Evolutionary conservation across 1,140 invertebrate genomes (phyloP), one percentile per base, ranked within the genome.

Genomic region (Cotesia typhae): DNA sequence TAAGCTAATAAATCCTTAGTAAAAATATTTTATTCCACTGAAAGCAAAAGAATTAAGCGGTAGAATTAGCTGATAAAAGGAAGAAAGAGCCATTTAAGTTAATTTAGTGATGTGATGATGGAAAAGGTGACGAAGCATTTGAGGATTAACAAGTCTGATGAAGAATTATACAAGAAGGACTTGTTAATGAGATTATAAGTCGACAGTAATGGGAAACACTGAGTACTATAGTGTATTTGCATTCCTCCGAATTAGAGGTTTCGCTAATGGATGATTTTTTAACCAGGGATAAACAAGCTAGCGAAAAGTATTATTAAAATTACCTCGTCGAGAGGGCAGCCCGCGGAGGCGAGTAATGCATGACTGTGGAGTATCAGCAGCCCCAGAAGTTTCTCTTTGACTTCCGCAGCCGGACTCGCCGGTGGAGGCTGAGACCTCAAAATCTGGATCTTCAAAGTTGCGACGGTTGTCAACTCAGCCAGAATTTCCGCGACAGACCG

Each of bases 281-380:
- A 4, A n/a, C 6, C 59, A 47, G 41, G 41, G 41, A 47, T 47
- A 9, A 10, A 47, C 5, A 17, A 14, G 36, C 6, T 69, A 5
- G 4, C 41, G 0, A 6, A 67, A 20, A 67, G 52, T 52, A 7
- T 68, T 10, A 59, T 17, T 14, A 10, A 63, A 70, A 41, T 90
- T 88, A 97, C 95, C 92, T 96, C 95, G 87, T 98, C 96, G 61
- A 98, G 89, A 3, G 96, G 96, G 85, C 96, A 98, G 73, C 96
- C 96, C 64, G 94, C 93, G 60, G 92, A 94, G 67, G 94, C 88
- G 37, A 98, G 89, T 55, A 97, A 87, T 4, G 92, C 92, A 76
- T 96, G 94, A 65, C 94, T 96, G 82, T 98, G 95, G 59, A 94
- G 88, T 67, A 98, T 88, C 0, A 98, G 87, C 35, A 97, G 89